A percentile compares a stretch with the other conserved stretches of the same genome.
Conservation (phyloP, 2,797 vertebrate genomes). For the Odontamblyopus rebecca region DNA sequence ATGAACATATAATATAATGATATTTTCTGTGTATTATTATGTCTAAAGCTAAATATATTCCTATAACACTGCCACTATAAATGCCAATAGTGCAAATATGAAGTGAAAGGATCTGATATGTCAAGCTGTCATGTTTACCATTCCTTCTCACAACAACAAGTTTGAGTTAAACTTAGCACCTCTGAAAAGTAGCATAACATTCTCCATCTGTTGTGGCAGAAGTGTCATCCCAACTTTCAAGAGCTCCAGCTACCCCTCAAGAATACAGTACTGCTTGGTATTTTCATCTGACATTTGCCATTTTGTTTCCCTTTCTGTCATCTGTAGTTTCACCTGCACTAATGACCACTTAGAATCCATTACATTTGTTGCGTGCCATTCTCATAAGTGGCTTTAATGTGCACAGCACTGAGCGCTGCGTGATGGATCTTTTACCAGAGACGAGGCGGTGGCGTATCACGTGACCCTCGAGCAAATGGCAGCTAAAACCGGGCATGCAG, state of each 20-base stretch:
- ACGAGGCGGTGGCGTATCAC: constrained; percentile 14
- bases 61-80: neutral
- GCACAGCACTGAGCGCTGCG: constrained; percentile 23
- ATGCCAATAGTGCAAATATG: neutral
- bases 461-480: constrained; percentile 21
- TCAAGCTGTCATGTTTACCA: constrained; percentile 7
- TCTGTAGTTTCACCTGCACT: constrained; percentile 56
- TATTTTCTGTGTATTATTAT: neutral
- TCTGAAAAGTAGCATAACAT: constrained; percentile 6
- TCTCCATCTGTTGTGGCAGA: constrained; percentile 9
- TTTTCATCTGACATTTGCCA: neutral
- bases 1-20: neutral
- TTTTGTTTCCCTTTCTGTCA: constrained; percentile 41
- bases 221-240: constrained; percentile 17
- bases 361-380: constrained; percentile 46
- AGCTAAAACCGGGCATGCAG: constrained; percentile 12
- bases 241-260: neutral
- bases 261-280: neutral
- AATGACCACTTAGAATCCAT: constrained; percentile 68
- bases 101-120: neutral
- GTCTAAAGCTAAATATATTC: neutral
- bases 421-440: constrained; percentile 17
- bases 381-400: constrained; percentile 57
- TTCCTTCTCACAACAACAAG: neutral
- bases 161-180: constrained; percentile 11